Evolutionary conservation across 2,113 vertebrate genomes (phyloP), one percentile per base, ranked within the genome.

Genomic region (Numida meleagris): DNA sequence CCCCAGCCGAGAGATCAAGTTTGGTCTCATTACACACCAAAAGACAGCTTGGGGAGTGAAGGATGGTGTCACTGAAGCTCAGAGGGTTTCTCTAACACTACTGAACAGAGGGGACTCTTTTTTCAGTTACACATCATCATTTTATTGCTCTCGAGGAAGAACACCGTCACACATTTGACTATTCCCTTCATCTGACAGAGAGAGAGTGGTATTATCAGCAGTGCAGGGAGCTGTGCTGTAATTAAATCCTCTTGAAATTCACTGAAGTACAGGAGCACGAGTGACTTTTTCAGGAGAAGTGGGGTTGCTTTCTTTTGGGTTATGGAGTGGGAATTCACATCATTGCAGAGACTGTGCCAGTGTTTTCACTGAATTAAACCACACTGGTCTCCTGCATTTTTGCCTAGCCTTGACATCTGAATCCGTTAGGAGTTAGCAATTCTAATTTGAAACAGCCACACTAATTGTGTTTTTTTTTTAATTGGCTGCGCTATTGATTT

Each of bases 401-500:
- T 80, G 36, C 80, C 29, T 59, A 63, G 20, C 77, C 67, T 46
- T 85, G 88, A 79, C 94, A 89, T 85, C 90, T 87, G 87, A 71
- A 87, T 94, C 84, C 81, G 71, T 89, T 59, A 89, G 75, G 75
- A 95, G 88, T 95, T 72, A 95, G 89, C 82, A 89, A 91, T 95
- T 95, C 94, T 95, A 89, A 96, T 95, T 81, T 46, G 45, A 82
- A 91, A 67, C 82, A 94, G 63, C 42, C 55, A 80, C 51, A 29
- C 59, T 94, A 89, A 94, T 91, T 88, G 75, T 86, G 58, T 36
- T 77, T 78, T 61, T 67, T 36, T 14, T 79, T 83, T n/a, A 82
- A 88, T 88, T 94, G 91, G 75, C 87, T 74, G 61, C 61, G 77
- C 59, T 95, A 94, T 96, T 93, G 94, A 95, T 95, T 96, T 95